Evolutionary conservation across 2,113 vertebrate genomes (phyloP), one percentile per base, ranked within the genome.

Genomic region (Brachypodius melanocephalos): DNA sequence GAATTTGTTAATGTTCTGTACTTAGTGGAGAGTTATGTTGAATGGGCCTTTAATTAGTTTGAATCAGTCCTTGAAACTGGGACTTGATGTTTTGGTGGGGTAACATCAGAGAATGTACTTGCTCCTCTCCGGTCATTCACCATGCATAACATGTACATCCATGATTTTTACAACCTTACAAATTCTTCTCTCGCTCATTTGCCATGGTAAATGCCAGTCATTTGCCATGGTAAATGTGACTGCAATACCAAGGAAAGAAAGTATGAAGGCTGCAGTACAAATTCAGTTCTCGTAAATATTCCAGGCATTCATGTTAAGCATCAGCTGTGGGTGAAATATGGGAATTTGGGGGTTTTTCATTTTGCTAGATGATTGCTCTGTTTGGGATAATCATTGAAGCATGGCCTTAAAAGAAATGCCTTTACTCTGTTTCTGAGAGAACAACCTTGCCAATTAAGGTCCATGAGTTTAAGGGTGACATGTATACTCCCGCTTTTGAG

Each of bases 131-230:
- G 77, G 1, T n/a, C 28, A 43, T 89, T 93, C 73, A 87, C 80
- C 69, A 77, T 11, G 4, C 8, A 2, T 77, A 74, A 57, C 61
- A 38, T 14, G 24, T 40, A 51, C 29, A 52, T 31, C 82, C 48
- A 73, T 69, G 31, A 96, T 73, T 89, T 93, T 94, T 88, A 81
- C 74, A 36, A 57, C 29, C 17, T 88, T 91, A 46, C 38, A 85
- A 58, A 91, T 96, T 93, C 43, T 79, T 94, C 71, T 65, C 42
- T 96, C 24, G 4, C 9, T 89, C 42, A 78, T 91, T 90, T 95
- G 42, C 29, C 15, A 52, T 48, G 58, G 83, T 72, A 77, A 90
- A 85, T 46, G n/a, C 22, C 21, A 75, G 29, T 57, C 46, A 85
- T 92, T 92, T 77, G 42, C 40, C n/a, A 67, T 63, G 66, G 66